Conservation (phyloP, 2,113 vertebrate genomes). For the Pseudopodoces humilis region DNA sequence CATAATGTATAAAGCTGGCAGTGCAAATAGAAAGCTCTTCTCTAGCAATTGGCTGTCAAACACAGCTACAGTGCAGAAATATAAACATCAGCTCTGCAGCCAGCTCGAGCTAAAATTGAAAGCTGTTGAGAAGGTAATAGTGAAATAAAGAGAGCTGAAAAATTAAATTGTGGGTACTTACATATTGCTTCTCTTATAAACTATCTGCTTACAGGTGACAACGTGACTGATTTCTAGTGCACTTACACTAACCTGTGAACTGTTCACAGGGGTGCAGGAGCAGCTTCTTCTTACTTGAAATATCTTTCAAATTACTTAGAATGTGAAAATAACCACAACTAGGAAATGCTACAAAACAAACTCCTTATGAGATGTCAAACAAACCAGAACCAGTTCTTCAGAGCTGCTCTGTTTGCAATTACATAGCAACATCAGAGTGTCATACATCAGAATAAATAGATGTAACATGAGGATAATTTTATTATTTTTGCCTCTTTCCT, state of each 20-base stretch:
- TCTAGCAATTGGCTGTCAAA: conserved; percentile 51
- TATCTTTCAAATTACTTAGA: neutral
- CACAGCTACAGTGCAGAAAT: conserved; percentile 50
- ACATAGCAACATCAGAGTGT: neutral
- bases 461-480: neutral
- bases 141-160: neutral
- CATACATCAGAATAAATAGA: neutral
- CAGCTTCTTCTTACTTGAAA: neutral
- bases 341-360: neutral
- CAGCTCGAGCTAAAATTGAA: conserved; percentile 37
- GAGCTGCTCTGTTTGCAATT: neutral
- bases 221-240: neutral
- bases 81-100: conserved; percentile 41
- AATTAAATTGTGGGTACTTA: neutral
- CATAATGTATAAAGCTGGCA: conserved; percentile 43
- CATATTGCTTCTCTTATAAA: neutral
- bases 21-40: conserved; percentile 45
- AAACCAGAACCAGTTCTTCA: neutral
- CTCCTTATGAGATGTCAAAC: neutral
- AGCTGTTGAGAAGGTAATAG: conserved; percentile 23
- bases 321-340: neutral
- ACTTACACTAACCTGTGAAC: neutral
- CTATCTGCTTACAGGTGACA: neutral
- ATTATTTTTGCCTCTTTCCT: conserved; percentile 23
- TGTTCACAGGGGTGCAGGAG: neutral